Evolutionary conservation across 2,113 vertebrate genomes (phyloP), one percentile per base, ranked within the genome.

Genomic region (Procavia capensis): DNA sequence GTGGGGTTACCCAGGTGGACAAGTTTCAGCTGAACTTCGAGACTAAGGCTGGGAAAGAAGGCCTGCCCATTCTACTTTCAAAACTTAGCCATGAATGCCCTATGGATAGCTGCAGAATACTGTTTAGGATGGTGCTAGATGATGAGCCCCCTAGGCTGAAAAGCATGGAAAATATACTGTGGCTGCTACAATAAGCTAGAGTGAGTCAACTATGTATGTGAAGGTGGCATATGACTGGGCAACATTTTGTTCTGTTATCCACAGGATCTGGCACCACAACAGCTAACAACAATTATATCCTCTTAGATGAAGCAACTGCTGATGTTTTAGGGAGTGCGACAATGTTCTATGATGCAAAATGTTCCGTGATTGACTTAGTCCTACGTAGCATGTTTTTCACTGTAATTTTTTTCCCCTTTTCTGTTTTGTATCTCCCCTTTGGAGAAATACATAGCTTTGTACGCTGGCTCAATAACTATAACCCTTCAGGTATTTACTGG

Each of bases 361-460:
- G 29, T 91, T 85, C 50, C 43, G 31, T 36, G 39, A 84, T 59
- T 82, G 88, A 83, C 14, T 91, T 87, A 22, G 34, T 75, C 41
- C 41, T 13, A 16, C 61, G 29, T 34, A 34, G 13, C 63, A 14
- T 76, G 74, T 88, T 96, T 85, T 87, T 88, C 47, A 31, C 61
- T 80, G 61, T 31, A 80, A 66, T 24, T 70, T 88, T 64, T 64
- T 29, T 31, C 5, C 16, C 29, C 72, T 92, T 92, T 90, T 63
- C 19, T 41, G 75, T 94, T 85, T 81, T 95, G 47, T 88, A 39
- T 66, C 88, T 96, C 97, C 57, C 80, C 57, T 96, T 85, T 82
- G 39, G 88, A 76, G 43, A 79, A 95, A 81, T 41, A 34, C 61
- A 75, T 54, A 59, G 68, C 31, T 92, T 86, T 78, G 29, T 64